Conservation (phyloP, 2,888 invertebrate species). For the Dicyrtomina minuta region DNA sequence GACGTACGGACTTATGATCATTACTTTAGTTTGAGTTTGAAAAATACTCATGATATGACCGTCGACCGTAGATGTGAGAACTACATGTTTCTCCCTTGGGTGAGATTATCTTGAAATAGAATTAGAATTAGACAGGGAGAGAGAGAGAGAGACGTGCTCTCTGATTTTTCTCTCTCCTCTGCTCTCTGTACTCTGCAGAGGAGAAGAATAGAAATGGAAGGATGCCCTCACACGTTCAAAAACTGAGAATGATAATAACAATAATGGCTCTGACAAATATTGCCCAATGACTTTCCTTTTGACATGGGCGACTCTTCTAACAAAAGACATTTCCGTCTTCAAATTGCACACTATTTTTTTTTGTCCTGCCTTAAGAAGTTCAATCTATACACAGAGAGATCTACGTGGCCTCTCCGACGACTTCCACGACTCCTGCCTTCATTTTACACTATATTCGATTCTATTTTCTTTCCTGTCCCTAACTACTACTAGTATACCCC, state of each 20-base stretch:
- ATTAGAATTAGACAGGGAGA: too few species aligned
- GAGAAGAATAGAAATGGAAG: neutral
- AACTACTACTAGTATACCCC: too few species aligned
- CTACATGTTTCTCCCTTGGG: neutral
- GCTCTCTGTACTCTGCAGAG: neutral
- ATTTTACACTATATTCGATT: slow-evolving; percentile 10
- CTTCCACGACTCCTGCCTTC: neutral
- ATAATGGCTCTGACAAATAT: slow-evolving; percentile 8
- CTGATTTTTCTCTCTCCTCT: neutral
- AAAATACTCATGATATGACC: too few species aligned
- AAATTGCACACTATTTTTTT: slow-evolving; percentile 31
- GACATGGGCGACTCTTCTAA: slow-evolving; percentile 30
- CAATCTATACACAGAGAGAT: too few species aligned
- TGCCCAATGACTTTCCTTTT: slow-evolving; percentile 30
- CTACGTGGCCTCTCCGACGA: neutral
- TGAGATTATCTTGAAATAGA: slow-evolving; percentile 5
- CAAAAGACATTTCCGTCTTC: slow-evolving; percentile 33
- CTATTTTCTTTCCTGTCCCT: neutral
- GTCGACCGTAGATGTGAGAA: too few species aligned
- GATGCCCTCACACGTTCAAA: slow-evolving; percentile 1
- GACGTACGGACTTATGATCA: too few species aligned
- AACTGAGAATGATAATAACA: slow-evolving; percentile 3
- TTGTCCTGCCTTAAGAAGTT: neutral
- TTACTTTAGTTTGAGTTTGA: slow-evolving; percentile 1
- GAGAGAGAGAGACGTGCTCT: neutral